These are phyloP conservation scores for Cheilosia vernalis DNA, from an alignment of 2,888 invertebrate species.

Conservation along the genomic window DNA sequence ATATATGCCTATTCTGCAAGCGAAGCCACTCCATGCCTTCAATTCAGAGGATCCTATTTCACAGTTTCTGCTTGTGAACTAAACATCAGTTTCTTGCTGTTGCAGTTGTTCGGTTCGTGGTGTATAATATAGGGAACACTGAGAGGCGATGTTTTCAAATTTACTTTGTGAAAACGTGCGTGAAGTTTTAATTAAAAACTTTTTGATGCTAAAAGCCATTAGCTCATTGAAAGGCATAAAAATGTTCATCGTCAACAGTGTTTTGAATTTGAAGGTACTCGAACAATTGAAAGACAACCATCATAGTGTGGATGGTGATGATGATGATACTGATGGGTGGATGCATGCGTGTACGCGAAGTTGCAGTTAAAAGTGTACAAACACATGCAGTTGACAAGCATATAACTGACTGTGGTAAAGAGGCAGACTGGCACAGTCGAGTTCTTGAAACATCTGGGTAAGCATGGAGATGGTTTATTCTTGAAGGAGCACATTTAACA, in stretches of 20 bases:
- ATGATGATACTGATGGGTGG: background rate
- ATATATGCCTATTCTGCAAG: slow-evolving; percentile 27
- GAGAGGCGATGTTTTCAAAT: slow-evolving; percentile 70
- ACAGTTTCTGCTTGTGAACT: slow-evolving; percentile 72
- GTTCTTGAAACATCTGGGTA: background rate
- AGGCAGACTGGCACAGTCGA: background rate
- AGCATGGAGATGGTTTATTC: slow-evolving; percentile 36
- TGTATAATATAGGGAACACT: slow-evolving; percentile 26
- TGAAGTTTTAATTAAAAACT: slow-evolving; percentile 75
- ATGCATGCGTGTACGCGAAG: slow-evolving; percentile 23
- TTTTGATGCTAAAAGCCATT: slow-evolving; percentile 69
- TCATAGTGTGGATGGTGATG: background rate
- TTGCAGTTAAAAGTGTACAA: slow-evolving; percentile 25
- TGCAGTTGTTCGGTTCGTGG: slow-evolving; percentile 41
- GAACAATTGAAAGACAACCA: slow-evolving; percentile 62
- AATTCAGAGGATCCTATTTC: slow-evolving; percentile 65
- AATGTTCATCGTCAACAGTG: slow-evolving; percentile 39
- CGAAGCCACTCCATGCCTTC: slow-evolving; percentile 45
- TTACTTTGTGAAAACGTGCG: slow-evolving; percentile 76
- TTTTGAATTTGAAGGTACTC: slow-evolving; percentile 45
- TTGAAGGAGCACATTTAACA: slow-evolving; percentile 35
- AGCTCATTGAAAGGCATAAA: slow-evolving; percentile 72
- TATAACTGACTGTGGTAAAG: slow-evolving; percentile 7
- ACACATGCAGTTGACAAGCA: slow-evolving; percentile 8
- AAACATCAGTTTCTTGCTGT: slow-evolving; percentile 60